These are phyloP conservation scores for Holcopasites calliopsidis DNA, from an alignment of 1,140 invertebrate species.

Conservation along the genomic window DNA sequence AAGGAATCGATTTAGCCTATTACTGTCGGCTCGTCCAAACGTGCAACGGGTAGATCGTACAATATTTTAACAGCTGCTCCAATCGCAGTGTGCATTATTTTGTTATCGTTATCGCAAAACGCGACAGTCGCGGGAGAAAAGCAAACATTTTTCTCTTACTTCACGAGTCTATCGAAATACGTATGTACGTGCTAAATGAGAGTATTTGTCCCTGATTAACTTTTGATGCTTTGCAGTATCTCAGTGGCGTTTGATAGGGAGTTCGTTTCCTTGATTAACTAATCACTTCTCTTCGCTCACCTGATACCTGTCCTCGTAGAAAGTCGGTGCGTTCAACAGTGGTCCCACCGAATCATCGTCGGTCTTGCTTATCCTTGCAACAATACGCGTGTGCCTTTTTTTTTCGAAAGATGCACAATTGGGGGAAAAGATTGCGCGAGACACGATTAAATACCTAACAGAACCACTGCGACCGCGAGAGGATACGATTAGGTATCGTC, in stretches of 20 bases:
- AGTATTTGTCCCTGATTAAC: background rate
- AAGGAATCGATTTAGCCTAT: background rate
- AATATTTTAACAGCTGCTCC: constrained; percentile 25
- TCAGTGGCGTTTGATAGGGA: background rate
- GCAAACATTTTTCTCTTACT: background rate
- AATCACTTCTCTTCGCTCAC: constrained; percentile 2
- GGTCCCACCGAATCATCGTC: constrained; percentile 25
- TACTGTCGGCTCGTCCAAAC: background rate
- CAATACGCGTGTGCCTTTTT: background rate
- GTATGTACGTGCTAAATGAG: background rate
- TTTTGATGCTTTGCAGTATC: background rate
- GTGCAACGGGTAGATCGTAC: no score
- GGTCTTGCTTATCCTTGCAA: constrained; percentile 17
- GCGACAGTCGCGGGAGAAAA: background rate
- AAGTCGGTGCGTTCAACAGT: constrained; percentile 12
- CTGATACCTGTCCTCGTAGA: constrained; percentile 32
- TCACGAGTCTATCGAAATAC: background rate
- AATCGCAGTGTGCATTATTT: background rate
- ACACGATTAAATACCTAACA: constrained; percentile 31
- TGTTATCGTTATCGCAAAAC: constrained; percentile 3
- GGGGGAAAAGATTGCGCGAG: background rate
- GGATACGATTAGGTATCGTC: constrained; percentile 10
- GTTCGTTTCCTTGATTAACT: background rate
- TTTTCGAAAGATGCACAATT: background rate
- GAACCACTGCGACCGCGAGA: background rate